These are phyloP conservation scores for Scolopax bukidnonensis DNA, from an alignment of 2,797 vertebrate genomes.

Conservation along the genomic window DNA sequence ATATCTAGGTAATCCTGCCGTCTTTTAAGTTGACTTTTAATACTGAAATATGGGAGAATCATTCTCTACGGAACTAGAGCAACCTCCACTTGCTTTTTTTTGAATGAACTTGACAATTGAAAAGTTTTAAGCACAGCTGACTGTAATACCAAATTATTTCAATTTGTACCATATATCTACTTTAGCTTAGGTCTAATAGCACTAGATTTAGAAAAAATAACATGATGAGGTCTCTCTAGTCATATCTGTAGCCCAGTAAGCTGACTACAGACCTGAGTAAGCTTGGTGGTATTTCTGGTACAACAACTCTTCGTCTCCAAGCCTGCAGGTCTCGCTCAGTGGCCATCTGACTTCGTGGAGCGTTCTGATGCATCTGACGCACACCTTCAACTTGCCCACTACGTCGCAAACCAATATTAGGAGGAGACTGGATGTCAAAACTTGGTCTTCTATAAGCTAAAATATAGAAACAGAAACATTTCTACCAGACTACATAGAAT, in stretches of 20 bases:
- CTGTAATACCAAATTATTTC: background rate
- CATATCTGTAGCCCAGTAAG: background rate
- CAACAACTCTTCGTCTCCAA: conserved; percentile 93
- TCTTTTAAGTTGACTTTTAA: background rate
- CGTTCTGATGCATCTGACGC: conserved; percentile 96
- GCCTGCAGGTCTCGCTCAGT: conserved; percentile 94
- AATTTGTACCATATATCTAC: background rate
- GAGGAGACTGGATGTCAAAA: conserved; percentile 90
- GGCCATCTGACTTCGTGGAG: conserved; percentile 95
- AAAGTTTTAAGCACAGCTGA: background rate
- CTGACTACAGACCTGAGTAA: conserved; percentile 81
- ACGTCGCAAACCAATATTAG: conserved; percentile 92
- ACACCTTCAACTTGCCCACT: conserved; percentile 97
- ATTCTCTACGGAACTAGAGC: background rate
- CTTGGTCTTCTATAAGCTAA: conserved; percentile 89
- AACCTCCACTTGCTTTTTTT: background rate
- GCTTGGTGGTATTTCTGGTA: conserved; percentile 88
- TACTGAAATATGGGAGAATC: background rate
- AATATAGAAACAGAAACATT: background rate
- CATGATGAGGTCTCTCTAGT: too few relatives aligned
- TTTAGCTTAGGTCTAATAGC: background rate
- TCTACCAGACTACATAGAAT: accelerated
- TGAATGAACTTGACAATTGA: accelerated
- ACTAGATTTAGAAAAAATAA: background rate
- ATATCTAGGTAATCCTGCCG: background rate